phyloP scores from a whole-genome alignment of 1,140 invertebrate genomes.

The Atta cephalotes region DNA sequence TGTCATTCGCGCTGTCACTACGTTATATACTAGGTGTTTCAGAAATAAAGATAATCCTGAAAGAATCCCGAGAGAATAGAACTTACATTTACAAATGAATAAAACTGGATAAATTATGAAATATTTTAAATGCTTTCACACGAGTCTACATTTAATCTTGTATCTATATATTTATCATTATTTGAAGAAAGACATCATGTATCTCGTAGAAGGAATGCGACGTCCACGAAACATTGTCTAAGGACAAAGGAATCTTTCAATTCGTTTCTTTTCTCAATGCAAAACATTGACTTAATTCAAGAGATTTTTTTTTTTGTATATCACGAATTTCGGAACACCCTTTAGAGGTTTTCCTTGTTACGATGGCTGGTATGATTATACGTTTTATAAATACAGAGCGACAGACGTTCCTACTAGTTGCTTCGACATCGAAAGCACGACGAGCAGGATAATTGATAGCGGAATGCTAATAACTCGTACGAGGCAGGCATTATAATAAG shows the following conservation, averaged over 20 bases:
- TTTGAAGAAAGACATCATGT: neutral
- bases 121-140: neutral
- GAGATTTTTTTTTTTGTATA: neutral
- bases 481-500: conserved; percentile 82
- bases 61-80: neutral
- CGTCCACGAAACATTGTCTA: neutral
- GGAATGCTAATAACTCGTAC: conserved; percentile 83
- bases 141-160: no score
- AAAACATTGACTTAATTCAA: conserved; percentile 6
- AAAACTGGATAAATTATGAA: neutral
- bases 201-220: neutral
- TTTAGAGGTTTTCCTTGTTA: conserved; percentile 44
- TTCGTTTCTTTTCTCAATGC: no score
- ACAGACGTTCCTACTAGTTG: conserved; percentile 62
- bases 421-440: conserved; percentile 62
- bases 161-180: neutral
- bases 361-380: conserved; percentile 30
- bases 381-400: conserved; percentile 56
- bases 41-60: neutral
- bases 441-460: conserved; percentile 81
- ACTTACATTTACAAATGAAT: neutral
- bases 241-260: neutral
- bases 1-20: conserved; percentile 39
- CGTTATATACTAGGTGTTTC: conserved; percentile 7
- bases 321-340: conserved; percentile 21